Conservation (phyloP, 2,797 vertebrate species). For the Urophycis tenuis region DNA sequence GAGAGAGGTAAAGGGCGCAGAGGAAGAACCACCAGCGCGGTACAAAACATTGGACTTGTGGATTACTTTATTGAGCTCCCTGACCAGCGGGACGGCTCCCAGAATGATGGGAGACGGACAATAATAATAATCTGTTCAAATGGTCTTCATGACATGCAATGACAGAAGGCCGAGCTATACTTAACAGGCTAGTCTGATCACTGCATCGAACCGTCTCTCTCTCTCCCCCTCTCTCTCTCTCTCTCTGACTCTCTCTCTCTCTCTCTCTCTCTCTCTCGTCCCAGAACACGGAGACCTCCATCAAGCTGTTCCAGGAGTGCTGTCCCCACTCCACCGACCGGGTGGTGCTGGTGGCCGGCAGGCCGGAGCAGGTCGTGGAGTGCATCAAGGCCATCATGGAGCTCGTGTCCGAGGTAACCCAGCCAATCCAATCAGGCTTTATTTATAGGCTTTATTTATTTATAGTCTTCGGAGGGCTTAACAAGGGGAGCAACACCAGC, state of each 20-base stretch:
- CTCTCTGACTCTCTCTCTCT: neutral
- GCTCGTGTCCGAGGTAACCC: conserved; percentile 88
- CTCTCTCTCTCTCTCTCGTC: neutral
- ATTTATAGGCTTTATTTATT: too few relatives aligned
- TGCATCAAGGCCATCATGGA: conserved; percentile 98
- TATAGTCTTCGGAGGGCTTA: neutral
- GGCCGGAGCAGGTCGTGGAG: conserved; percentile 91
- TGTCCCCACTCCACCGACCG: conserved; percentile 97
- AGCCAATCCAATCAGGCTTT: neutral
- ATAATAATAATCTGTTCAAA: neutral
- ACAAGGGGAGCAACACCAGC: neutral
- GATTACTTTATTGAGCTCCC: too few relatives aligned
- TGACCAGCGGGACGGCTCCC: neutral
- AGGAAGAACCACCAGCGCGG: conserved; percentile 8
- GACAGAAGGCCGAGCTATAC: neutral
- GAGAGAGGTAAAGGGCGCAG: conserved; percentile 79
- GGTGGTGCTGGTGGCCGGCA: conserved; percentile 94
- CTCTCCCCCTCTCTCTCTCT: too few relatives aligned
- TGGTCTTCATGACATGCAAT: neutral
- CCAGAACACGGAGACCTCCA: conserved; percentile 95
- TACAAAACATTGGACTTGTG: too few relatives aligned
- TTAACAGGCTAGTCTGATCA: neutral
- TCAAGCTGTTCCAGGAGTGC: conserved; percentile 98
- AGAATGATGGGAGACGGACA: neutral
- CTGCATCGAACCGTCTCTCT: neutral